phyloP scores from a whole-genome alignment of 1,140 invertebrate genomes.

The Pseudomyrmex concolor region DNA sequence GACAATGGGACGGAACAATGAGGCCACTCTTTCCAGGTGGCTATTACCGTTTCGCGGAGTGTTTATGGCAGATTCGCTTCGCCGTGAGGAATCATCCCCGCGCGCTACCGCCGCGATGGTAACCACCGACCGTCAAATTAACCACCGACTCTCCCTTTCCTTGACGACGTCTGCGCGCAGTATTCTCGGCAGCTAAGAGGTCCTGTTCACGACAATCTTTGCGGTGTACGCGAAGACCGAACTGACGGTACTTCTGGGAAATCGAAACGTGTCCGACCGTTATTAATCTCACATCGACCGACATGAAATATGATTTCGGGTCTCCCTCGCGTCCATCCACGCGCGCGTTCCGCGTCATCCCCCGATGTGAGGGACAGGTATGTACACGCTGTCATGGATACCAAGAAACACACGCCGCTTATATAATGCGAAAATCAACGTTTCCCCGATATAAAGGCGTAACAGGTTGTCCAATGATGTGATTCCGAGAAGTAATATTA shows the following conservation, averaged over 20 bases:
- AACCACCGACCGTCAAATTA: slow-evolving; percentile 52
- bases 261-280: slow-evolving; percentile 73
- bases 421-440: slow-evolving; percentile 60
- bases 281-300: slow-evolving; percentile 73
- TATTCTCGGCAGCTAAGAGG: slow-evolving; percentile 21
- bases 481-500: slow-evolving; percentile 63
- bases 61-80: slow-evolving; percentile 75
- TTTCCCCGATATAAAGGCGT: slow-evolving; percentile 65
- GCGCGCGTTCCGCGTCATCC: neutral
- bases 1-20: slow-evolving; percentile 68
- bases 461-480: slow-evolving; percentile 69
- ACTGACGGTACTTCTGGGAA: slow-evolving; percentile 71
- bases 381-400: neutral
- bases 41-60: slow-evolving; percentile 60
- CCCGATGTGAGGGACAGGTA: neutral
- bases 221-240: slow-evolving; percentile 26
- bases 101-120: neutral
- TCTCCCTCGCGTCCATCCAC: too few relatives aligned
- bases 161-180: slow-evolving; percentile 25
- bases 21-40: slow-evolving; percentile 45
- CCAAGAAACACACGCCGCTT: slow-evolving; percentile 20
- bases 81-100: slow-evolving; percentile 72
- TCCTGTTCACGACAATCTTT: slow-evolving; percentile 29
- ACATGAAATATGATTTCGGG: slow-evolving; percentile 72
- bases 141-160: slow-evolving; percentile 55